phyloP scores from a whole-genome alignment of 2,888 invertebrate genomes.

The Apomyelois bistriatella region DNA sequence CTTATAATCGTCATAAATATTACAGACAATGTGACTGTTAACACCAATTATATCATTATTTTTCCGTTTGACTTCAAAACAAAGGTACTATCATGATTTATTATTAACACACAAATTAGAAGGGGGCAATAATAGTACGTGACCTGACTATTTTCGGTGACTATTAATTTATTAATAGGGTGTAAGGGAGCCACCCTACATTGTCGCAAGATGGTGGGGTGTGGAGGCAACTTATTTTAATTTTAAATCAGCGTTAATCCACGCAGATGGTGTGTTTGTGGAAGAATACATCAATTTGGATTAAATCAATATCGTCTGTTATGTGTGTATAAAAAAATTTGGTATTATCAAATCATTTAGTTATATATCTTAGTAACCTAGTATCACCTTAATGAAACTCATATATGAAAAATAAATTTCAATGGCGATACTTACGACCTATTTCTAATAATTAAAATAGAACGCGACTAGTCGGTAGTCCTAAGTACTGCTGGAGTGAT shows the following conservation, averaged over 20 bases:
- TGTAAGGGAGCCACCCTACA: conserved; percentile 16
- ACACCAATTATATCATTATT: background rate
- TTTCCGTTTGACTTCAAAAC: background rate
- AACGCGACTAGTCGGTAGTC: too few relatives aligned
- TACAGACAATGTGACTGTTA: background rate
- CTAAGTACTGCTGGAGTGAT: too few relatives aligned
- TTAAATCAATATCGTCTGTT: background rate
- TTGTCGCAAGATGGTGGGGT: conserved; percentile 14
- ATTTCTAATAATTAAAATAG: too few relatives aligned
- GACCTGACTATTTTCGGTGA: conserved; percentile 14
- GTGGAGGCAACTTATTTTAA: conserved; percentile 25
- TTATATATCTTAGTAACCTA: too few relatives aligned
- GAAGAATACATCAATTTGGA: conserved; percentile 15
- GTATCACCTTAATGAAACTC: too few relatives aligned
- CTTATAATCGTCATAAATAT: background rate
- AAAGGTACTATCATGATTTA: background rate
- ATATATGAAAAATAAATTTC: too few relatives aligned
- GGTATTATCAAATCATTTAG: background rate
- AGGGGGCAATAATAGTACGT: conserved; percentile 1
- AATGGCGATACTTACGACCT: too few relatives aligned
- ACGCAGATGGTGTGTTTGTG: conserved; percentile 19
- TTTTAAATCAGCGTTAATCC: conserved; percentile 29
- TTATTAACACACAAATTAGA: conserved; percentile 6
- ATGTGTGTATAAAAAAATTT: background rate
- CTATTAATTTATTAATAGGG: conserved; percentile 26